Evolutionary conservation across 2,113 vertebrate genomes (phyloP).

Genomic region (Tetrax tetrax): DNA sequence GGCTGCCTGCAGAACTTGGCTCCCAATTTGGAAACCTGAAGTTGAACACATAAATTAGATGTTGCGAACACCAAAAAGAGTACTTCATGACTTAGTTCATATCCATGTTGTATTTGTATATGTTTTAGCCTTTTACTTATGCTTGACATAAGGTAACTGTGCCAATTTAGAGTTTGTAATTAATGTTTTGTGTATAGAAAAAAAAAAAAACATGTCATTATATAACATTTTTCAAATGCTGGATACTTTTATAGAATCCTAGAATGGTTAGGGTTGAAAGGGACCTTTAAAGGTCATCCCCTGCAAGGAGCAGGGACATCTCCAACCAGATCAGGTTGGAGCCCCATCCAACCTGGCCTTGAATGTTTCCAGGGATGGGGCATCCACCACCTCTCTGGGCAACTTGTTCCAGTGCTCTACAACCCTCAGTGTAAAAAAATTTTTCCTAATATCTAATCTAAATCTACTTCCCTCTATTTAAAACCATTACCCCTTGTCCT

Average conservation of each 20-base stretch:
- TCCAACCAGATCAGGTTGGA: too few species aligned
- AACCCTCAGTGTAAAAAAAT: too few species aligned
- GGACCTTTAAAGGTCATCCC: too few species aligned
- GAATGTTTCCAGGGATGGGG: too few species aligned
- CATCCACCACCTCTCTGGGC: too few species aligned
- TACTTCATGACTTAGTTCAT: neutral
- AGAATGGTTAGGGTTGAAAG: too few species aligned
- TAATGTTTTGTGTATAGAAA: neutral
- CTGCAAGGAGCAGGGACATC: too few species aligned
- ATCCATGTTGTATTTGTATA: neutral
- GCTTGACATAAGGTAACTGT: neutral
- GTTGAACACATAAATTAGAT: neutral
- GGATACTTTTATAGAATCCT: neutral
- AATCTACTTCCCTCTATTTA: too few species aligned
- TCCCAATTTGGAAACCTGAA: neutral
- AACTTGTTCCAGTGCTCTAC: too few species aligned
- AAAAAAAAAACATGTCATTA: neutral
- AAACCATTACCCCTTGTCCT: too few species aligned
- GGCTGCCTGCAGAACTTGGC: constrained; percentile 2
- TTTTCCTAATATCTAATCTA: too few species aligned
- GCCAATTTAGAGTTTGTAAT: constrained; percentile 15
- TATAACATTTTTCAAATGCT: neutral
- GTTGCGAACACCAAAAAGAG: neutral
- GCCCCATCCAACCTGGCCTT: too few species aligned
- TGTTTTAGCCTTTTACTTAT: neutral